Conservation (phyloP, 2,888 invertebrate genomes). For the Mythimna albipuncta region DNA sequence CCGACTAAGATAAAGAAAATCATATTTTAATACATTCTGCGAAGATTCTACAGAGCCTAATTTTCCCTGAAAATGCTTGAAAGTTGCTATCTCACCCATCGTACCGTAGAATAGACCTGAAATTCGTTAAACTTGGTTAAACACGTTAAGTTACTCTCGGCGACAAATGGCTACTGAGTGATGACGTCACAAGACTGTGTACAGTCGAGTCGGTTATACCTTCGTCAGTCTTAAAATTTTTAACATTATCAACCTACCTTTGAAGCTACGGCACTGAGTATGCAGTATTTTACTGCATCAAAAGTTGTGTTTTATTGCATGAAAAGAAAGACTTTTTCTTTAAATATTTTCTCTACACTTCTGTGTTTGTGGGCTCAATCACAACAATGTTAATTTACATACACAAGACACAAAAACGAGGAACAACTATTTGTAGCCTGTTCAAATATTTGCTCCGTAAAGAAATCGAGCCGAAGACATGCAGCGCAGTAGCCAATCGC, state of each 20-base stretch:
- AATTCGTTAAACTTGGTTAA: constrained; percentile 62
- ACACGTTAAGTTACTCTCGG: constrained; percentile 50
- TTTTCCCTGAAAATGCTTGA: constrained; percentile 36
- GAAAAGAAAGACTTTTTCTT: too few species aligned
- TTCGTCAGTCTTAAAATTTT: background rate
- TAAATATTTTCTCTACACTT: too few species aligned
- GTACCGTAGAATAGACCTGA: constrained; percentile 28
- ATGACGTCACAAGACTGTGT: constrained; percentile 43
- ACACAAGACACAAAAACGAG: too few species aligned
- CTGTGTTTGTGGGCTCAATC: too few species aligned
- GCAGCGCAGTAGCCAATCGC: too few species aligned
- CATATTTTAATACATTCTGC: constrained; percentile 24
- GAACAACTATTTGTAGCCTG: too few species aligned
- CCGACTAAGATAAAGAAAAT: constrained; percentile 22
- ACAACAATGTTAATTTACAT: too few species aligned
- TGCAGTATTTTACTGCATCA: too few species aligned
- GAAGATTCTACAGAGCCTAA: constrained; percentile 30
- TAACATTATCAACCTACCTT: background rate
- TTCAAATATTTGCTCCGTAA: too few species aligned
- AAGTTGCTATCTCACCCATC: constrained; percentile 47
- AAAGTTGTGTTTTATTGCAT: too few species aligned
- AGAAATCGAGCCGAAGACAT: too few species aligned
- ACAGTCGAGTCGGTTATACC: background rate
- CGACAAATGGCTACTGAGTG: constrained; percentile 36
- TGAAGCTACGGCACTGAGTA: too few species aligned